Percentiles rank a stretch among this genome's conserved stretches.
Conservation (phyloP, 2,797 vertebrate genomes). For the Numenius phaeopus region DNA sequence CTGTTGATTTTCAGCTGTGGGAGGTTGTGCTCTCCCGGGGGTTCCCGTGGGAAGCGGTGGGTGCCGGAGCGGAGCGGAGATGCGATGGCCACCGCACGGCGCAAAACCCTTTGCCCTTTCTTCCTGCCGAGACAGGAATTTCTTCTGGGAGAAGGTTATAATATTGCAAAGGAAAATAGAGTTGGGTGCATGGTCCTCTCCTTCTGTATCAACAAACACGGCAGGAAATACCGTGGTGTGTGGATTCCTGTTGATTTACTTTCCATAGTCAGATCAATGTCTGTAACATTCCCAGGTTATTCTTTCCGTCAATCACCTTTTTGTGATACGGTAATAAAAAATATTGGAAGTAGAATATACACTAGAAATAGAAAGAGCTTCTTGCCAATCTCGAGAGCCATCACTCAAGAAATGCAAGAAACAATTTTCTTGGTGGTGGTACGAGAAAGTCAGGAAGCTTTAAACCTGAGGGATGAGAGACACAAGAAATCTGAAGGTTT, state of each 20-base stretch:
- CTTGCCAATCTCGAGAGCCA: background rate
- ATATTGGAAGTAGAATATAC: background rate
- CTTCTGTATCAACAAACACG: background rate
- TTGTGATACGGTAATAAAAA: background rate
- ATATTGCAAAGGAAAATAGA: background rate
- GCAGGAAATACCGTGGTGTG: background rate
- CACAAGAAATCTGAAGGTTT: background rate
- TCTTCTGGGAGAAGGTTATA: background rate
- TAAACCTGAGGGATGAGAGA: background rate
- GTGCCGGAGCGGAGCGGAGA: accelerated
- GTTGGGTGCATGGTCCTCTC: background rate
- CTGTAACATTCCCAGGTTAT: background rate
- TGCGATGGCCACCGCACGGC: accelerated
- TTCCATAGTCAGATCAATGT: background rate
- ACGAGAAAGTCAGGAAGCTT: background rate
- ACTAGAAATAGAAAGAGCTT: background rate
- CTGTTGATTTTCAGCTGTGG: background rate
- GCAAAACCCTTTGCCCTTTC: background rate
- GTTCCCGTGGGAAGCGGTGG: accelerated
- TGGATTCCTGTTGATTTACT: background rate
- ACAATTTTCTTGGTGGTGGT: background rate
- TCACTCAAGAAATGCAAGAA: background rate
- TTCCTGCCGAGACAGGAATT: background rate
- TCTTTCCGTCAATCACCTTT: background rate
- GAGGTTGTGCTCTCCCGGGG: background rate